Evolutionary conservation across 1,140 invertebrate genomes (phyloP).

Genomic region (Nylanderia fulva): DNA sequence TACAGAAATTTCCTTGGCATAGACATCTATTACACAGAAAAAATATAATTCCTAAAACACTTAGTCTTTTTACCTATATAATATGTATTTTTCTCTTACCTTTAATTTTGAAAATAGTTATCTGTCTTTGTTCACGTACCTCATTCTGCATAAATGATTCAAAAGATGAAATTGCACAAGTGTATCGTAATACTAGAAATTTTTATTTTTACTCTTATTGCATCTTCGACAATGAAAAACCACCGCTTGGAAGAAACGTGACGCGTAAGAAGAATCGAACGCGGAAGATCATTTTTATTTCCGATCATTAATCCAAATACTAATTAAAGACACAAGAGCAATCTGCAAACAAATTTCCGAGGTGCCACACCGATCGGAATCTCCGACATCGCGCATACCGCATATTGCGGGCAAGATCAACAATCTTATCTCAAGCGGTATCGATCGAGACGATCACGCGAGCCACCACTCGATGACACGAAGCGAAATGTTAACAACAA

Average conservation of each 20-base stretch:
- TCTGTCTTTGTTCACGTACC: too few relatives aligned
- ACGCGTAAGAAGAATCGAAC: slow-evolving; percentile 10
- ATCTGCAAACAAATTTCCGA: slow-evolving; percentile 28
- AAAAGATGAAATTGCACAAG: background rate
- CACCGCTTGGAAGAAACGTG: slow-evolving; percentile 2
- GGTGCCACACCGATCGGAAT: slow-evolving; percentile 36
- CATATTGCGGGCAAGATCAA: slow-evolving; percentile 3
- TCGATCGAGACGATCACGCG: slow-evolving; percentile 64
- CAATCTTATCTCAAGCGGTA: slow-evolving; percentile 50
- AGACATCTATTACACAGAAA: too few relatives aligned
- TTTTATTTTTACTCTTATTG: background rate
- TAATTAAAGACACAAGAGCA: slow-evolving; percentile 25
- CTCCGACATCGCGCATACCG: background rate
- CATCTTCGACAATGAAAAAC: background rate
- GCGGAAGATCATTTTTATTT: background rate
- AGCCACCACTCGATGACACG: slow-evolving; percentile 63
- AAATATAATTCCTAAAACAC: too few relatives aligned
- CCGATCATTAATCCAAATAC: slow-evolving; percentile 29
- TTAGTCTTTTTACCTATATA: too few relatives aligned
- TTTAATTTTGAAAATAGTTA: too few relatives aligned
- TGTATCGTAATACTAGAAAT: background rate
- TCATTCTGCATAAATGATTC: background rate
- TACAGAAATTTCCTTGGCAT: too few relatives aligned
- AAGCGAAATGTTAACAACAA: slow-evolving; percentile 61
- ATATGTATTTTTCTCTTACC: too few relatives aligned